phyloP scores from a whole-genome alignment of 2,888 invertebrate species.

The Epistrophella euchroma region DNA sequence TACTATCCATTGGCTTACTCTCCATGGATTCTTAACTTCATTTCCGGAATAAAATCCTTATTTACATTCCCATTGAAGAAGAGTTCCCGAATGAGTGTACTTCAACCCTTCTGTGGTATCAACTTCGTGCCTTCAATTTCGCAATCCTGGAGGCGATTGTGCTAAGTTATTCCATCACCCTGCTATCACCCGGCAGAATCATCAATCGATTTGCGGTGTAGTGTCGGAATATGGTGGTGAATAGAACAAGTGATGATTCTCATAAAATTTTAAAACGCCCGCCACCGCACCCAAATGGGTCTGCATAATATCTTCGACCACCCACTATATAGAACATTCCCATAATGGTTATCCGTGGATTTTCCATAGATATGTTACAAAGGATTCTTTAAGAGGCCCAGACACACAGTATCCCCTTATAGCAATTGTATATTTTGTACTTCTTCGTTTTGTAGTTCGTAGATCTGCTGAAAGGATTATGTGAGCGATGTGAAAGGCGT shows the following conservation, averaged over 20 bases:
- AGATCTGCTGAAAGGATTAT: slow-evolving; percentile 74
- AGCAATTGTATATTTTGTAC: slow-evolving; percentile 64
- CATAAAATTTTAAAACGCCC: slow-evolving; percentile 72
- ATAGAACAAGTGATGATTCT: slow-evolving; percentile 74
- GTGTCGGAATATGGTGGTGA: slow-evolving; percentile 65
- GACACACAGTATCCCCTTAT: slow-evolving; percentile 28
- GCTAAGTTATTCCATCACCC: slow-evolving; percentile 58
- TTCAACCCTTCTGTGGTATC: slow-evolving; percentile 34
- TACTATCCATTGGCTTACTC: too few relatives aligned
- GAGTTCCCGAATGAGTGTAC: background rate
- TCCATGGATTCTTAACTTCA: background rate
- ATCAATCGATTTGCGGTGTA: slow-evolving; percentile 73
- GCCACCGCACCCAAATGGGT: slow-evolving; percentile 32
- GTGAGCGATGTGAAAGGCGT: slow-evolving; percentile 59
- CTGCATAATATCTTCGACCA: slow-evolving; percentile 54
- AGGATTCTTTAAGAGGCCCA: slow-evolving; percentile 46
- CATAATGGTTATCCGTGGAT: slow-evolving; percentile 70
- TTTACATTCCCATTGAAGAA: slow-evolving; percentile 10
- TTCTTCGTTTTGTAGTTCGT: slow-evolving; percentile 43
- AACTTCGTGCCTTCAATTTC: slow-evolving; percentile 27
- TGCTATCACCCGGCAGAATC: slow-evolving; percentile 60
- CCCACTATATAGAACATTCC: slow-evolving; percentile 38
- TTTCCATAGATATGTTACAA: slow-evolving; percentile 46
- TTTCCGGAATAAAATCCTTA: slow-evolving; percentile 8
- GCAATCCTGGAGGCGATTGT: slow-evolving; percentile 33